Percentiles rank a stretch among this genome's conserved stretches.
Conservation (phyloP, 2,113 vertebrate species). For the Stercorarius parasiticus region DNA sequence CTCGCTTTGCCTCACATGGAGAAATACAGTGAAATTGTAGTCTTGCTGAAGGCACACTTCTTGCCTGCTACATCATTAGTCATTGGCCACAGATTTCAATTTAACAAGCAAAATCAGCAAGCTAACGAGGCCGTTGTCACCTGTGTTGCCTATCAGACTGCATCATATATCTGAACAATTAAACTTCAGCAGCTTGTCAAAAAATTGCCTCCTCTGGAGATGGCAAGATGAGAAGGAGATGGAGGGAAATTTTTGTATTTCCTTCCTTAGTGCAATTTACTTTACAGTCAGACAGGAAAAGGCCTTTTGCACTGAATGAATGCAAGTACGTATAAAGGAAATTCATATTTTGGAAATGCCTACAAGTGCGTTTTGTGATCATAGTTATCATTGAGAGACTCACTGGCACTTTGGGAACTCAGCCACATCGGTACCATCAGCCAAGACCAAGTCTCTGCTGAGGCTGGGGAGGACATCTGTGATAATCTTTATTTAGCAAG, state of each 20-base stretch:
- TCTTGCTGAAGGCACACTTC: not conserved
- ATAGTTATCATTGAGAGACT: not conserved
- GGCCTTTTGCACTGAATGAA: not conserved
- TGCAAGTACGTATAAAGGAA: not conserved
- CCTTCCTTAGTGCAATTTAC: not conserved
- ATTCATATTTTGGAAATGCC: not conserved
- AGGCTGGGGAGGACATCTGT: not conserved
- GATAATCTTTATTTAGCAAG: constrained; percentile 22
- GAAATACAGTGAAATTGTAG: not conserved
- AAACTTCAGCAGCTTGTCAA: not conserved
- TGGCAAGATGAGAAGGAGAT: not conserved
- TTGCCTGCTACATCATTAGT: not conserved
- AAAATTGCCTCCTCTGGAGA: not conserved
- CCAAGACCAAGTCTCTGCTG: not conserved
- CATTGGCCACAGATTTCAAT: not conserved
- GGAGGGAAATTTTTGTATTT: not conserved
- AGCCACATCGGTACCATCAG: not conserved
- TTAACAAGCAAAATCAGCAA: not conserved
- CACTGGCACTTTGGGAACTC: not conserved
- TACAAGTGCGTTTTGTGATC: not conserved
- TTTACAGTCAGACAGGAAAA: not conserved
- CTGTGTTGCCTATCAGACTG: not conserved
- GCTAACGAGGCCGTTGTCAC: fast-evolving
- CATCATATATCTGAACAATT: not conserved
- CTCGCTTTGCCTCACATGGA: not conserved